Conservation (phyloP, 2,113 vertebrate species). For the Paradoxurus hermaphroditus region DNA sequence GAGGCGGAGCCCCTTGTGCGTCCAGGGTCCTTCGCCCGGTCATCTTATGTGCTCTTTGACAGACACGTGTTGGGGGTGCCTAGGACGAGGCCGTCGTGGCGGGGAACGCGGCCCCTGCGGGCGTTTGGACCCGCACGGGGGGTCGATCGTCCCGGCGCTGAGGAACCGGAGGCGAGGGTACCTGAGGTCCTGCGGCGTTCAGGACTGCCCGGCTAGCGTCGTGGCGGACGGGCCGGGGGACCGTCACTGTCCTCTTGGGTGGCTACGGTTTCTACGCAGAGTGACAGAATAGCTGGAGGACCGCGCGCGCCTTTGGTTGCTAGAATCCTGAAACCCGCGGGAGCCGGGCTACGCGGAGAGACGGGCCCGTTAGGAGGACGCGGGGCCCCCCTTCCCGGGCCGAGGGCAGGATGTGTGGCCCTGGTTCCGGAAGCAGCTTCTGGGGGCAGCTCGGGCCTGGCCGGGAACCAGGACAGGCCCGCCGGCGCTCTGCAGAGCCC, state of each 20-base stretch:
- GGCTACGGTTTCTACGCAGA: neutral
- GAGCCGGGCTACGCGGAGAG: neutral
- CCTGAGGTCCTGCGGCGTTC: neutral
- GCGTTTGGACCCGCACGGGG: rapidly evolving
- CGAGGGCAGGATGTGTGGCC: rapidly evolving
- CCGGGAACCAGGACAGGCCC: rapidly evolving
- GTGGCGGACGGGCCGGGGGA: rapidly evolving
- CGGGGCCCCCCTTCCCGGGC: neutral
- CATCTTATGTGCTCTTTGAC: neutral
- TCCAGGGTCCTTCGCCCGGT: too few species aligned
- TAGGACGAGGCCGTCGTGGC: rapidly evolving
- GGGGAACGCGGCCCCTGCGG: neutral
- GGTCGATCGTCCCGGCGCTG: neutral
- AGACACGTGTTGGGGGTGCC: rapidly evolving
- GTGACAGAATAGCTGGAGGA: neutral
- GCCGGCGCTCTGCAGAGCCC: neutral
- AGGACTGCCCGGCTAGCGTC: rapidly evolving
- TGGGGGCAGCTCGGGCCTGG: neutral
- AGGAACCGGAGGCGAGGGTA: too few species aligned
- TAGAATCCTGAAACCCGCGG: rapidly evolving
- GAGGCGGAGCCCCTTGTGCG: rapidly evolving
- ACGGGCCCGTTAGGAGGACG: rapidly evolving
- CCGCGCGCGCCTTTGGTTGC: too few species aligned
- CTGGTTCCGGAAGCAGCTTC: neutral
- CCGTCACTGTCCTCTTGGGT: neutral